Conservation (phyloP, 2,797 vertebrate genomes). For the Hephaestus fuliginosus region DNA sequence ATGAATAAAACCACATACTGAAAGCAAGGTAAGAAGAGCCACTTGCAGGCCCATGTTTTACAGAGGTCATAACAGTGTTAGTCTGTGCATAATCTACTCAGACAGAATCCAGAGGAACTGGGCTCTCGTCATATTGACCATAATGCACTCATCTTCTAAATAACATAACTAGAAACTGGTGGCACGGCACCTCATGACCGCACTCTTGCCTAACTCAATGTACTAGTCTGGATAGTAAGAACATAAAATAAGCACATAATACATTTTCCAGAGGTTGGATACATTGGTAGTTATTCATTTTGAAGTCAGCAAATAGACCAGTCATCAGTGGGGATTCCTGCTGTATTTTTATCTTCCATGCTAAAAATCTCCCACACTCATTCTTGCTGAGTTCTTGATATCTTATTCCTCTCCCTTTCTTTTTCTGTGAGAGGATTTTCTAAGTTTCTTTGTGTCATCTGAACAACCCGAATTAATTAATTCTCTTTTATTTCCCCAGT, state of each 20-base stretch:
- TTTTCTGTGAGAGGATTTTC: constrained; percentile 28
- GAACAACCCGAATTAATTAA: constrained; percentile 5
- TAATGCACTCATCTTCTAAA: constrained; percentile 29
- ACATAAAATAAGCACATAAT: not conserved
- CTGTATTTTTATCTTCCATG: constrained; percentile 7
- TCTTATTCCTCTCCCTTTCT: not conserved
- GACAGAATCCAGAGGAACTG: constrained; percentile 29
- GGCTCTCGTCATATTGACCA: constrained; percentile 19
- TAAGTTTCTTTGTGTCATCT: constrained; percentile 31
- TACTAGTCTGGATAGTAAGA: not conserved
- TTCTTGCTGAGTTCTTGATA: constrained; percentile 15
- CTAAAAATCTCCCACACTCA: constrained; percentile 8
- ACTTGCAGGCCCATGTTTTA: constrained; percentile 14
- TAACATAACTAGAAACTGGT: constrained; percentile 42
- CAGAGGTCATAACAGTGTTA: constrained; percentile 22
- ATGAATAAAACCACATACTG: constrained; percentile 27
- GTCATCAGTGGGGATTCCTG: constrained; percentile 2
- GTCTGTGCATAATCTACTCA: constrained; percentile 34
- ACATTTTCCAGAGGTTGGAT: constrained; percentile 9
- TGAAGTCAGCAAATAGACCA: constrained; percentile 18
- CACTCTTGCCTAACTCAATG: constrained; percentile 13
- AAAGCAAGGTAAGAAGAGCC: not conserved
- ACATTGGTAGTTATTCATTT: constrained; percentile 1
- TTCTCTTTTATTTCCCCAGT: not conserved
- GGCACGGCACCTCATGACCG: constrained; percentile 13